These are phyloP conservation scores for Ammodytes marinus DNA, from an alignment of 2,113 vertebrate genomes.

Conservation along the genomic window DNA sequence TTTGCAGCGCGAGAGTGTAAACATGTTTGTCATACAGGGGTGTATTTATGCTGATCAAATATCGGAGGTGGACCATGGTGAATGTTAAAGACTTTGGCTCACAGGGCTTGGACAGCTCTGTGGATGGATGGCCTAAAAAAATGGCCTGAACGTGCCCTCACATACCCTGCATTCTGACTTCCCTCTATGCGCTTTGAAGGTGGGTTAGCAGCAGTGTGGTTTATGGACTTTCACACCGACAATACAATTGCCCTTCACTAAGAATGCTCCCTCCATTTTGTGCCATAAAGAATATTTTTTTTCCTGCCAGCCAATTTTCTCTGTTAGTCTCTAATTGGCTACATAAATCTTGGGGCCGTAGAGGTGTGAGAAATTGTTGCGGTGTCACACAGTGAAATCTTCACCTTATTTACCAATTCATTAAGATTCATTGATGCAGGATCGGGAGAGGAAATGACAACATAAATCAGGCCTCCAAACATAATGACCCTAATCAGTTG, in stretches of 20 bases:
- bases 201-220: slow-evolving; percentile 72
- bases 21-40: slow-evolving; percentile 74
- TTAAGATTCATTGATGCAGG: slow-evolving; percentile 99
- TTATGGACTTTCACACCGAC: slow-evolving; percentile 90
- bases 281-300: slow-evolving; percentile 98
- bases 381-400: slow-evolving; percentile 99
- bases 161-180: slow-evolving; percentile 19
- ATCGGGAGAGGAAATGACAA: slow-evolving; percentile 99
- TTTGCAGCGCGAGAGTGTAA: slow-evolving; percentile 75
- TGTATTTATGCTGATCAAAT: slow-evolving; percentile 76
- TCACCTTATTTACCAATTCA: slow-evolving; percentile 99
- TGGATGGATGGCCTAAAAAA: background rate
- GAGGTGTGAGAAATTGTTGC: slow-evolving; percentile 99
- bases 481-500: slow-evolving; percentile 99
- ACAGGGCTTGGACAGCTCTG: slow-evolving; percentile 11
- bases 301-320: slow-evolving; percentile 99
- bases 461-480: slow-evolving; percentile 99
- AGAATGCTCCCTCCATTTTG: slow-evolving; percentile 82
- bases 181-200: slow-evolving; percentile 59
- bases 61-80: slow-evolving; percentile 37
- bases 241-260: slow-evolving; percentile 83
- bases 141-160: slow-evolving; percentile 11
- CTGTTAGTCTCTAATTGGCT: slow-evolving; percentile 99
- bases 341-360: slow-evolving; percentile 98
- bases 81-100: slow-evolving; percentile 69